phyloP scores from a whole-genome alignment of 92 coral and sea anemone genomes.

The Actinostola sp. region DNA sequence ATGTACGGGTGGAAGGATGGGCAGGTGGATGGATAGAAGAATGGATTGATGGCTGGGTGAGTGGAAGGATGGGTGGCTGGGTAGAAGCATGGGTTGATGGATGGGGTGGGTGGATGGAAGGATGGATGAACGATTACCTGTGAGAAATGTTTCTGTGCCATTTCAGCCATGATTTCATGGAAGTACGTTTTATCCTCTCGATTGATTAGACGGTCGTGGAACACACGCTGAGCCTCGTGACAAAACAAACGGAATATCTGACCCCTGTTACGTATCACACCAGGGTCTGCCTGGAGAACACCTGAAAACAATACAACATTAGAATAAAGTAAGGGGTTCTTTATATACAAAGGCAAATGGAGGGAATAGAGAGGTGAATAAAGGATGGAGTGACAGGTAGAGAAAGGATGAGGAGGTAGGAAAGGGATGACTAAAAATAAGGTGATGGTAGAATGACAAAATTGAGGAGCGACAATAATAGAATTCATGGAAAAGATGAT shows the following conservation, averaged over 20 bases:
- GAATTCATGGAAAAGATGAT: no score
- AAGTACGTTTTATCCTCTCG: slow-evolving; percentile 93
- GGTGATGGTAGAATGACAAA: no score
- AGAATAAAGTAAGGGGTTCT: no score
- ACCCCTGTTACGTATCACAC: slow-evolving; percentile 83
- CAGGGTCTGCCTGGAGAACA: slow-evolving; percentile 97
- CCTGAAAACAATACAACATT: slow-evolving; percentile 46
- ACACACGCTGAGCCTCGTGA: slow-evolving; percentile 97
- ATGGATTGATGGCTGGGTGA: neutral
- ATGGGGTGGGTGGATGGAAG: neutral
- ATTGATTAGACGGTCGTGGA: slow-evolving; percentile 96
- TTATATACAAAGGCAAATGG: neutral
- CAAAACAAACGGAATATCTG: slow-evolving; percentile 97
- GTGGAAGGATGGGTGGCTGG: neutral
- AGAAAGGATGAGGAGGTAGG: neutral
- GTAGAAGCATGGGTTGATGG: neutral
- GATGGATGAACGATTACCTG: slow-evolving; percentile 46
- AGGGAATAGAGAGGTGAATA: neutral
- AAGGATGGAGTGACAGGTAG: neutral
- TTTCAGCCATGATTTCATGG: slow-evolving; percentile 88
- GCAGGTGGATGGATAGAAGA: no score
- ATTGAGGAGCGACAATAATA: no score
- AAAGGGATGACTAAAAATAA: neutral
- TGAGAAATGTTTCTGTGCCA: slow-evolving; percentile 98
- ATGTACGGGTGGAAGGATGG: neutral